These are phyloP conservation scores for Amiota communis DNA, from an alignment of 2,888 invertebrate species.

Conservation along the genomic window DNA sequence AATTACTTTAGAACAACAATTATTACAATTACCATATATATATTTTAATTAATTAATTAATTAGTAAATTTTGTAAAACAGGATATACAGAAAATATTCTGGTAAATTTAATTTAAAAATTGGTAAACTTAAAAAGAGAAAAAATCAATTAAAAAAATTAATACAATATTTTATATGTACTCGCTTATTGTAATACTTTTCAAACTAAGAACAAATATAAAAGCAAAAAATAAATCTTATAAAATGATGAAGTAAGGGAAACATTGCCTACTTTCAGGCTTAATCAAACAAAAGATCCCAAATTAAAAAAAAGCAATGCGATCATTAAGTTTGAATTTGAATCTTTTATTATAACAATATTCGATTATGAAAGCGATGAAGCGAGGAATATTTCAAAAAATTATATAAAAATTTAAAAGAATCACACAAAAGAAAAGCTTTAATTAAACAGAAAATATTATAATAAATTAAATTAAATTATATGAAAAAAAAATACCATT, in stretches of 20 bases:
- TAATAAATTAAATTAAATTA: background rate
- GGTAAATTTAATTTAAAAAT: background rate
- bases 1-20: slow-evolving; percentile 20
- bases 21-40: background rate
- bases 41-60: background rate
- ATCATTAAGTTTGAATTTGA: slow-evolving; percentile 6
- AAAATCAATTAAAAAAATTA: background rate
- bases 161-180: no score
- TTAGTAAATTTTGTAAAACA: slow-evolving; percentile 15
- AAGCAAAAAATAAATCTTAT: background rate
- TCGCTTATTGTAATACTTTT: slow-evolving; percentile 20
- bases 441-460: slow-evolving; percentile 12
- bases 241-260: background rate
- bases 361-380: no score
- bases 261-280: background rate
- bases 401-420: background rate
- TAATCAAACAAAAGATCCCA: background rate
- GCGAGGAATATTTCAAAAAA: background rate
- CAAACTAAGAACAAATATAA: background rate
- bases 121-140: background rate
- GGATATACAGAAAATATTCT: background rate
- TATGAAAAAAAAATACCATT: background rate
- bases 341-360: background rate
- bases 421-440: slow-evolving; percentile 19
- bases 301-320: background rate